Conservation (phyloP, 92 coral and sea anemone genomes). For the Epizoanthus scotinus region DNA sequence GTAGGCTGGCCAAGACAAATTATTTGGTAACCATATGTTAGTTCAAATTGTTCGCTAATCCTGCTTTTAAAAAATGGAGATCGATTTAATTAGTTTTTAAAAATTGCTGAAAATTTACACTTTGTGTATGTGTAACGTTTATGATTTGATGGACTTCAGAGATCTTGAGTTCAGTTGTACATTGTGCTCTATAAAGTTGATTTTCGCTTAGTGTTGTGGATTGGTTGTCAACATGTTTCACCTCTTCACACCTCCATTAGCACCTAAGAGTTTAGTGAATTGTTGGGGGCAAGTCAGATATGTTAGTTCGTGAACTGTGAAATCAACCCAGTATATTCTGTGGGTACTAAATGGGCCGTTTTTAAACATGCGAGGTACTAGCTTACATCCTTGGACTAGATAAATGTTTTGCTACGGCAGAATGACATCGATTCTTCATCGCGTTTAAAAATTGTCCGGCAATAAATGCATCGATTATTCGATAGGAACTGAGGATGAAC, state of each 20-base stretch:
- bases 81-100: too few relatives aligned
- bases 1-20: background rate
- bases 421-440: background rate
- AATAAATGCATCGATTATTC: background rate
- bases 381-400: background rate
- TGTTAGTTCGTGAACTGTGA: too few relatives aligned
- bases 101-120: too few relatives aligned
- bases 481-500: background rate
- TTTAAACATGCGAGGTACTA: too few relatives aligned
- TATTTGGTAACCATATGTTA: background rate
- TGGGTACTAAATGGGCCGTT: too few relatives aligned
- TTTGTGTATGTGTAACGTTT: too few relatives aligned
- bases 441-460: background rate
- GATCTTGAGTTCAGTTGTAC: background rate
- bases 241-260: background rate
- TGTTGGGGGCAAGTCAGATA: background rate
- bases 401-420: conserved; percentile 43
- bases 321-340: too few relatives aligned
- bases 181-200: background rate
- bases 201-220: background rate
- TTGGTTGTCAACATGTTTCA: background rate
- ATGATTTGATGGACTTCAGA: background rate
- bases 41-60: background rate
- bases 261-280: background rate
- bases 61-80: background rate